Evolutionary conservation across 2,113 vertebrate species (phyloP).

Genomic region (Sander lucioperca): DNA sequence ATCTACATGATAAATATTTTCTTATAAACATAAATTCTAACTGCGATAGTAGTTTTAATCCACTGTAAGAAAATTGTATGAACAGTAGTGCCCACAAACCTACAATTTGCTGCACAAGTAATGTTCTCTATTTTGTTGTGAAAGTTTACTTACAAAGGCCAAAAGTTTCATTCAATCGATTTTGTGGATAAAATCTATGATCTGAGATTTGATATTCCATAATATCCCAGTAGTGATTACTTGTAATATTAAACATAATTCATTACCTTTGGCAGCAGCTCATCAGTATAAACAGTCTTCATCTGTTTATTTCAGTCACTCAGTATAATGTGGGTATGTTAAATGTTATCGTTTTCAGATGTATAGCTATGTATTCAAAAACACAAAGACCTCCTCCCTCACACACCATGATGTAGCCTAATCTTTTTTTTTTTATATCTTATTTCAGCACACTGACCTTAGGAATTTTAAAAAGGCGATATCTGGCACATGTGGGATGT

Average conservation of each 20-base stretch:
- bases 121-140: neutral
- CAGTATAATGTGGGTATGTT: neutral
- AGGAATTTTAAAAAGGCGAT: slow-evolving; percentile 72
- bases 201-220: neutral
- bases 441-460: slow-evolving; percentile 75
- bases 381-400: neutral
- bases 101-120: neutral
- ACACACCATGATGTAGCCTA: neutral
- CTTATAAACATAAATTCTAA: neutral
- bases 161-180: neutral
- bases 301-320: no score
- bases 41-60: neutral
- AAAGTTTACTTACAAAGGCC: neutral
- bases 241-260: neutral
- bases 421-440: slow-evolving; percentile 23
- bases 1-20: neutral
- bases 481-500: slow-evolving; percentile 60
- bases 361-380: neutral
- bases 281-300: neutral
- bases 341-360: neutral
- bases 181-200: neutral
- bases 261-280: no score
- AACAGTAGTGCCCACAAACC: neutral
- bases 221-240: neutral
- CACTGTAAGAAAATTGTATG: neutral